A percentile compares a stretch with the other conserved stretches of the same genome.
Conservation (phyloP, 1,140 invertebrate species). For the Drosophila setifemur region DNA sequence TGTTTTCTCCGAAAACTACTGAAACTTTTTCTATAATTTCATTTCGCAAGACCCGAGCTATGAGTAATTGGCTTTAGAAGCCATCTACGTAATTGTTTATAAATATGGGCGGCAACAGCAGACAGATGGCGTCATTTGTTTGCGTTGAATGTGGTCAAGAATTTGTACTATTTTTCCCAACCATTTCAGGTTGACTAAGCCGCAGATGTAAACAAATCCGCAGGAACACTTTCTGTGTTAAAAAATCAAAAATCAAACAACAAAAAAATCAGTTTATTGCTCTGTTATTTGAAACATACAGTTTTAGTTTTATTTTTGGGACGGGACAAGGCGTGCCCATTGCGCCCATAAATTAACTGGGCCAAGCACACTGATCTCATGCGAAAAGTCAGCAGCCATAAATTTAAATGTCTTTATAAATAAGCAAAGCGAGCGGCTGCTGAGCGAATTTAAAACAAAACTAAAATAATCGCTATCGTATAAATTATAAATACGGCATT, state of each 20-base stretch:
- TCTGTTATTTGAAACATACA: constrained; percentile 57
- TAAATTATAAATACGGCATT: constrained; percentile 67
- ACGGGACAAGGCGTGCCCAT: constrained; percentile 27
- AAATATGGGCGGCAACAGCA: constrained; percentile 49
- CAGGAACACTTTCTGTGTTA: constrained; percentile 26
- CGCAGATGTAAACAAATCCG: constrained; percentile 30
- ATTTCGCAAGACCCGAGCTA: constrained; percentile 3
- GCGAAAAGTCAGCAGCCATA: constrained; percentile 68
- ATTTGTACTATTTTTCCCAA: constrained; percentile 6
- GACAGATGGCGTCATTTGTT: constrained; percentile 64
- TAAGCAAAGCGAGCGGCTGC: constrained; percentile 45
- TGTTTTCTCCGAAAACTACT: not conserved
- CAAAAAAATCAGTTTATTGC: constrained; percentile 21
- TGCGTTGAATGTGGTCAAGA: constrained; percentile 44
- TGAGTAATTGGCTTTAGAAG: constrained; percentile 9
- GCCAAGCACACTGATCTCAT: constrained; percentile 65
- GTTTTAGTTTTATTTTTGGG: constrained; percentile 29
- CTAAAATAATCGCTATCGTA: constrained; percentile 42
- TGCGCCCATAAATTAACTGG: constrained; percentile 64
- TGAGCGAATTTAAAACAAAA: constrained; percentile 15
- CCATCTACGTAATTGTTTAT: constrained; percentile 52
- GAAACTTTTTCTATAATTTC: not conserved
- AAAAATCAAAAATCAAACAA: constrained; percentile 27
- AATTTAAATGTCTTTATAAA: constrained; percentile 78
- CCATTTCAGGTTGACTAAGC: constrained; percentile 36